A percentile compares a stretch with the other conserved stretches of the same genome.
These are phyloP conservation scores for Cantharis flavilabris DNA, from an alignment of 2,888 invertebrate species.

Conservation along the genomic window DNA sequence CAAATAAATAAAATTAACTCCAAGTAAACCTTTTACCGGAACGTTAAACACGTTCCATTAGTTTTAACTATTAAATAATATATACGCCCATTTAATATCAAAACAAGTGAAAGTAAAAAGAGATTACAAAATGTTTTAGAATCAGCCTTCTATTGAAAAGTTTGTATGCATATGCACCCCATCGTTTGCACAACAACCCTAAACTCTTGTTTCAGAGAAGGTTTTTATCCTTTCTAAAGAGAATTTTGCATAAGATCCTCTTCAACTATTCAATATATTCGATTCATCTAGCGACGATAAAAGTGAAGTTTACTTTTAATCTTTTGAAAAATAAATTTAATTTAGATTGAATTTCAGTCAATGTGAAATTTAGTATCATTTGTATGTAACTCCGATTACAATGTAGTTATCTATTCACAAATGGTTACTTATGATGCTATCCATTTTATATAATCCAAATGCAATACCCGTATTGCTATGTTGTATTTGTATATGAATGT, in stretches of 20 bases:
- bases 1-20: background rate
- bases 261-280: constrained; percentile 3
- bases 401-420: background rate
- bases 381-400: background rate
- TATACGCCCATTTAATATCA: background rate
- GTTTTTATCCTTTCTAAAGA: background rate
- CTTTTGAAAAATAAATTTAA: background rate
- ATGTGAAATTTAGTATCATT: background rate
- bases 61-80: background rate
- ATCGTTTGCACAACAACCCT: background rate
- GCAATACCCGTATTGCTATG: background rate
- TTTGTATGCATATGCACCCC: background rate
- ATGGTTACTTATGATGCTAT: background rate
- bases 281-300: background rate
- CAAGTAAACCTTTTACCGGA: background rate
- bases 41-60: background rate
- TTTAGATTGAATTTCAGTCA: background rate
- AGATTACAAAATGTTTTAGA: background rate
- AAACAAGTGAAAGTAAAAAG: background rate
- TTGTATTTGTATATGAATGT: too few species aligned
- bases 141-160: background rate
- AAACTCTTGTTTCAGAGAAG: background rate
- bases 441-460: background rate
- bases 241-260: background rate
- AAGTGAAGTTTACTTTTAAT: background rate